These are phyloP conservation scores for Cydia amplana DNA, from an alignment of 1,140 invertebrate genomes.

Conservation along the genomic window DNA sequence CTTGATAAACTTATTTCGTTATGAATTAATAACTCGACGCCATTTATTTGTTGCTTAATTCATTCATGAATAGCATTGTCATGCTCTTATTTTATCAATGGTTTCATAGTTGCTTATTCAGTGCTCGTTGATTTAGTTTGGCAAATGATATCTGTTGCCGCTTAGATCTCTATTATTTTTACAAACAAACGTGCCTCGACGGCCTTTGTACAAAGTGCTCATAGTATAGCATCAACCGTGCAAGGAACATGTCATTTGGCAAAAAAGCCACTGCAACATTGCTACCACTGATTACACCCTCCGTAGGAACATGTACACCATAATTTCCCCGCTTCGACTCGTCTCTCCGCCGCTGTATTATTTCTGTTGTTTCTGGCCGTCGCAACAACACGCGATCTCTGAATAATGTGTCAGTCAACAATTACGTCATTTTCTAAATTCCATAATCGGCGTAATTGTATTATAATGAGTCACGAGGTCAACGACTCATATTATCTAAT, in stretches of 20 bases:
- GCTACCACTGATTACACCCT: slow-evolving; percentile 54
- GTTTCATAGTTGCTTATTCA: background rate
- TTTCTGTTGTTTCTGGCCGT: slow-evolving; percentile 34
- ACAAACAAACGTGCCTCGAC: background rate
- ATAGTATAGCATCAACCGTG: background rate
- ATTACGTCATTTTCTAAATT: slow-evolving; percentile 29
- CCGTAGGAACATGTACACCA: slow-evolving; percentile 30
- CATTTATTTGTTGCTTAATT: slow-evolving; percentile 27
- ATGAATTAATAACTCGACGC: slow-evolving; percentile 32
- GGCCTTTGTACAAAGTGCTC: background rate
- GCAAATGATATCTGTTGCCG: background rate
- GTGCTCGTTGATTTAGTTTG: background rate
- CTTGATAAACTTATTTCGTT: slow-evolving; percentile 38
- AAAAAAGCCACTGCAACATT: slow-evolving; percentile 48
- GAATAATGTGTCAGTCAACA: slow-evolving; percentile 4
- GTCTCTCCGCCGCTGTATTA: slow-evolving; percentile 24
- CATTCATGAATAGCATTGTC: slow-evolving; percentile 26
- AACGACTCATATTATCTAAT: slow-evolving; percentile 27
- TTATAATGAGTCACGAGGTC: slow-evolving; percentile 9
- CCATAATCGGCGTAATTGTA: slow-evolving; percentile 4
- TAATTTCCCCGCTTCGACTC: slow-evolving; percentile 36
- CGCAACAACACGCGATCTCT: slow-evolving; percentile 5
- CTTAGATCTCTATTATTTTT: background rate
- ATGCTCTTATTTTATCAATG: slow-evolving; percentile 25
- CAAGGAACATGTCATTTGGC: slow-evolving; percentile 59